phyloP scores from a whole-genome alignment of 2,113 vertebrate species.

The Lasiurus cinereus region DNA sequence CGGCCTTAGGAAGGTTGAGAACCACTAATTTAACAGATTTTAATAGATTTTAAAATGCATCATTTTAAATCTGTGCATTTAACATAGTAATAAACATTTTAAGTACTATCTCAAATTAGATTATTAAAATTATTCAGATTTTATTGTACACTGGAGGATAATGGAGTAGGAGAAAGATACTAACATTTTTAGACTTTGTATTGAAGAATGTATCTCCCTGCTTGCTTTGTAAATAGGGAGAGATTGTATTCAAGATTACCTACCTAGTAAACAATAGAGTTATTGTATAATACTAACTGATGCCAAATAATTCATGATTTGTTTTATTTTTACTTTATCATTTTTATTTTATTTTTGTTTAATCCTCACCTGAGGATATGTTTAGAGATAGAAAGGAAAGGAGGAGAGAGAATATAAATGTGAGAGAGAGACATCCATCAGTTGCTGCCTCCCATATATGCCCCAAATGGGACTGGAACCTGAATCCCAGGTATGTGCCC shows the following conservation, averaged over 20 bases:
- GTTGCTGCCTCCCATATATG: not conserved
- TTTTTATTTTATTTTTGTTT: not conserved
- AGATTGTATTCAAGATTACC: not conserved
- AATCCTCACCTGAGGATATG: not conserved
- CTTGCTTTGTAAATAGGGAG: not conserved
- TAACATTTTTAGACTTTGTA: not conserved
- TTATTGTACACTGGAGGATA: not conserved
- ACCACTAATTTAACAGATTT: not conserved
- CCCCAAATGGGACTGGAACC: not conserved
- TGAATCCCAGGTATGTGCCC: too few species aligned
- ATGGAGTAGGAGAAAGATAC: not conserved
- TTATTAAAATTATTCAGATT: not conserved
- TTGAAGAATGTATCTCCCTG: not conserved
- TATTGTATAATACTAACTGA: not conserved
- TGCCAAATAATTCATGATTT: not conserved
- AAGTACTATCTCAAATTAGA: not conserved
- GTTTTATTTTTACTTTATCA: not conserved
- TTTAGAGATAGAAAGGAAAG: not conserved
- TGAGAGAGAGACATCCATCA: not conserved
- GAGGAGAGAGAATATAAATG: not conserved
- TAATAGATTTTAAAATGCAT: not conserved
- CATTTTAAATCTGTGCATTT: not conserved
- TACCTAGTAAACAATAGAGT: not conserved
- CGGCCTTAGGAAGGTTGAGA: too few species aligned
- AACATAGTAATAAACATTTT: not conserved